Percentiles rank a stretch among this genome's conserved stretches.
Conservation (phyloP, 2,888 invertebrate genomes). For the Cantharis lateralis region DNA sequence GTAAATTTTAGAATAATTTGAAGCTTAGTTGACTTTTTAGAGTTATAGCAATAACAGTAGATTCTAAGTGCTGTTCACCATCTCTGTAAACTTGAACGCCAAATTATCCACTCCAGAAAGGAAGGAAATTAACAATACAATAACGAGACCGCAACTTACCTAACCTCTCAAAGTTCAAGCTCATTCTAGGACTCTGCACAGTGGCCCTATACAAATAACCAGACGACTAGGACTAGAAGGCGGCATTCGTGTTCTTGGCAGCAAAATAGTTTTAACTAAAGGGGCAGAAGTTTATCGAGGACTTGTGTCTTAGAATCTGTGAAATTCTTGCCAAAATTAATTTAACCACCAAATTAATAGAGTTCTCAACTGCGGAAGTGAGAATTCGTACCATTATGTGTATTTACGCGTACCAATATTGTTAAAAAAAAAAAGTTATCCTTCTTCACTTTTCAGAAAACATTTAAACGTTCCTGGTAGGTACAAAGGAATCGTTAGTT, state of each 20-base stretch:
- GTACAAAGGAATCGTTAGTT: too few species aligned
- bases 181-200: conserved; percentile 34
- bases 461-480: background rate
- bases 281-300: conserved; percentile 32
- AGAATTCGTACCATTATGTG: background rate
- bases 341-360: conserved; percentile 25
- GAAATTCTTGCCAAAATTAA: conserved; percentile 35
- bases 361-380: conserved; percentile 18
- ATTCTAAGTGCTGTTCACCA: conserved; percentile 21
- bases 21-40: conserved; percentile 23
- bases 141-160: conserved; percentile 40
- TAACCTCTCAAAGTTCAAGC: conserved; percentile 38
- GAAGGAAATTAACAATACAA: conserved; percentile 37
- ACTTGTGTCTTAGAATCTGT: conserved; percentile 34
- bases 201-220: conserved; percentile 39
- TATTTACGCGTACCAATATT: background rate
- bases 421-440: background rate
- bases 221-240: conserved; percentile 35
- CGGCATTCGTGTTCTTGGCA: conserved; percentile 36
- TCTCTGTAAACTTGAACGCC: conserved; percentile 28
- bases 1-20: conserved; percentile 16
- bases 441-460: background rate
- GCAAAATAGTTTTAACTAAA: conserved; percentile 35
- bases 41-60: conserved; percentile 14
- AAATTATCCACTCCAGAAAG: conserved; percentile 34